Evolutionary conservation across 2,888 invertebrate species (phyloP).

Genomic region (Aelia acuminata): DNA sequence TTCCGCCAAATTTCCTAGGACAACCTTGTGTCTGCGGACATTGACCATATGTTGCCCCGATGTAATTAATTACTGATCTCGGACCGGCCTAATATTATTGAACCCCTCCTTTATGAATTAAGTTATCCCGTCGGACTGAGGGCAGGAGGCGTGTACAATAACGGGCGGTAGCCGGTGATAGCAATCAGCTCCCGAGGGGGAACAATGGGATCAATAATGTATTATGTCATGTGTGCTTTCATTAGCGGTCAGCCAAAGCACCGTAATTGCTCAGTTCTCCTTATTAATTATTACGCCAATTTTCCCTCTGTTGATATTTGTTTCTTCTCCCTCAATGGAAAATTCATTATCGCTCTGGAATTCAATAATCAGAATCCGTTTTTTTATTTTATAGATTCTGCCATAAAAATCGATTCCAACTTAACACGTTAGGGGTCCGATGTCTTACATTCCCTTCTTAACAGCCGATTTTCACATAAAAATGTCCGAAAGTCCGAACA

Average conservation of each 20-base stretch:
- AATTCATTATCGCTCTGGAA: not conserved
- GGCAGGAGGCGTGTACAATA: not conserved
- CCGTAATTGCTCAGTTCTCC: not conserved
- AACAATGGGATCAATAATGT: constrained; percentile 27
- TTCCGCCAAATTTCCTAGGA: not conserved
- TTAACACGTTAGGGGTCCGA: too few species aligned
- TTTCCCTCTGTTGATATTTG: not conserved
- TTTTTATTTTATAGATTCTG: too few species aligned
- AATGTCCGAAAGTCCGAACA: too few species aligned
- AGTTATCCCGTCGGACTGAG: not conserved
- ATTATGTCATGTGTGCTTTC: not conserved
- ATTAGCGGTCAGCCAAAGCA: constrained; percentile 9
- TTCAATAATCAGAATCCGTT: too few species aligned
- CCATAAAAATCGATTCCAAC: too few species aligned
- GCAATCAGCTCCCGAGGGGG: not conserved
- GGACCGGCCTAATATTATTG: not conserved
- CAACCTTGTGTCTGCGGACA: not conserved
- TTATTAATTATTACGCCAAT: not conserved
- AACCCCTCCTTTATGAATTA: not conserved
- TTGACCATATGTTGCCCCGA: not conserved
- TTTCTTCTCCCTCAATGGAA: not conserved
- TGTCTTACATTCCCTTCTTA: too few species aligned
- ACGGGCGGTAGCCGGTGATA: not conserved
- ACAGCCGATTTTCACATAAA: too few species aligned
- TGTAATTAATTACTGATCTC: not conserved